phyloP scores from a whole-genome alignment of 1,140 invertebrate genomes.

The Neocloeon triangulifer region DNA sequence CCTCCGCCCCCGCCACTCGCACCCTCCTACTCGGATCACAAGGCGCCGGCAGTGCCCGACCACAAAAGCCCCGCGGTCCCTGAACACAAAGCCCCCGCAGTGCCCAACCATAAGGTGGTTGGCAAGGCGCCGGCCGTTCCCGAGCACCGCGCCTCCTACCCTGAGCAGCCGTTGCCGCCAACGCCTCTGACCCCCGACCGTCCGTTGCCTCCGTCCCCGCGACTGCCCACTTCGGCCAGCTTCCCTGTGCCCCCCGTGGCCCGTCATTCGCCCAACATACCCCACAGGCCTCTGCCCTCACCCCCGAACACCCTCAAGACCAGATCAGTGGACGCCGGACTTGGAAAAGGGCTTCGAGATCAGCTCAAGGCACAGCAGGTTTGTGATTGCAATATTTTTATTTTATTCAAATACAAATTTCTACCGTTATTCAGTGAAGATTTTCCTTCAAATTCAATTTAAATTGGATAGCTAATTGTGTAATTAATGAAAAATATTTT shows the following conservation, averaged over 20 bases:
- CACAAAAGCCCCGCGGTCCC: constrained; percentile 34
- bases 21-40: constrained; percentile 38
- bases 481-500: constrained; percentile 4
- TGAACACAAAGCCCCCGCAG: constrained; percentile 37
- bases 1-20: constrained; percentile 7
- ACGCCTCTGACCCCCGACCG: too few species aligned
- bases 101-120: constrained; percentile 46
- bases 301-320: constrained; percentile 53
- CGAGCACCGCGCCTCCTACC: constrained; percentile 16
- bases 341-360: constrained; percentile 26
- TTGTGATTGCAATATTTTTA: not conserved
- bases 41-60: constrained; percentile 40
- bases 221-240: too few species aligned
- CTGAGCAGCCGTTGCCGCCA: constrained; percentile 14
- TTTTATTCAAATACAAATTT: not conserved
- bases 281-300: constrained; percentile 33
- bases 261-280: too few species aligned
- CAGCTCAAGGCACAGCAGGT: constrained; percentile 3
- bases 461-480: too few species aligned
- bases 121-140: constrained; percentile 25
- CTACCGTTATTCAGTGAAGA: too few species aligned
- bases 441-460: too few species aligned
- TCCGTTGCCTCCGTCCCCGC: too few species aligned
- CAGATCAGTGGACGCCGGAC: constrained; percentile 51
- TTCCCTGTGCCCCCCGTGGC: too few species aligned